A percentile compares a stretch with the other conserved stretches of the same genome.
These are phyloP conservation scores for Porites lutea DNA, from an alignment of 64 coral and sea anemone species.

Conservation along the genomic window DNA sequence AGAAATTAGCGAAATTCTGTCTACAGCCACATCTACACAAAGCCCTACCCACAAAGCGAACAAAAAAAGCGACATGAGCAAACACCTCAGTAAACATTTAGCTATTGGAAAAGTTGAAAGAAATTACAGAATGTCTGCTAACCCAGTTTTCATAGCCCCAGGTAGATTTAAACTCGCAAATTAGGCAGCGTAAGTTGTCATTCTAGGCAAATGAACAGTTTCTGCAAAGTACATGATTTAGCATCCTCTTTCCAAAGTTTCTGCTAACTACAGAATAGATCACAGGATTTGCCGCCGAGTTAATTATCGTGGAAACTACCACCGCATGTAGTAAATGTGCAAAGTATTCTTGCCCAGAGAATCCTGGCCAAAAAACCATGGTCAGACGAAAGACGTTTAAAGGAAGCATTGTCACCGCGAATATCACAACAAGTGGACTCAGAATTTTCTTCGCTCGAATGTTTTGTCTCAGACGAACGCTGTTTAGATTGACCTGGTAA, in stretches of 20 bases:
- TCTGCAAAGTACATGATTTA: neutral
- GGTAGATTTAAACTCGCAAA: too few species aligned
- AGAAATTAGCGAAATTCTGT: too few species aligned
- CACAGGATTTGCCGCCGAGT: conserved; percentile 59
- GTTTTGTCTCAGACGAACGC: conserved; percentile 62
- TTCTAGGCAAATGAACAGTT: too few species aligned
- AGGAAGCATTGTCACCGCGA: conserved; percentile 65
- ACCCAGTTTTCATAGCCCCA: too few species aligned
- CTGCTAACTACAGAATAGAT: conserved; percentile 66
- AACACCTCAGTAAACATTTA: too few species aligned
- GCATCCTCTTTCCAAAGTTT: conserved; percentile 38
- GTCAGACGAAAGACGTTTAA: conserved; percentile 67
- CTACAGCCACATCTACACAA: too few species aligned
- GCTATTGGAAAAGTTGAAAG: too few species aligned
- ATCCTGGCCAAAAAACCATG: conserved; percentile 4
- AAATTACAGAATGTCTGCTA: too few species aligned
- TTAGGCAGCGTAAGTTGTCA: too few species aligned
- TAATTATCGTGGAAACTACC: conserved; percentile 35
- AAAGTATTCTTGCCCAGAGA: conserved; percentile 9
- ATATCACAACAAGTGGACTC: conserved; percentile 60
- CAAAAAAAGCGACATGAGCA: too few species aligned
- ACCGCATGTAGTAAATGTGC: conserved; percentile 12
- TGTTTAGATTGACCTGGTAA: neutral
- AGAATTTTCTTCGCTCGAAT: conserved; percentile 73
- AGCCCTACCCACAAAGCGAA: too few species aligned